A percentile compares a stretch with the other conserved stretches of the same genome.
Evolutionary conservation across 2,797 vertebrate species (phyloP).

Genomic region (Chrosomus eos): DNA sequence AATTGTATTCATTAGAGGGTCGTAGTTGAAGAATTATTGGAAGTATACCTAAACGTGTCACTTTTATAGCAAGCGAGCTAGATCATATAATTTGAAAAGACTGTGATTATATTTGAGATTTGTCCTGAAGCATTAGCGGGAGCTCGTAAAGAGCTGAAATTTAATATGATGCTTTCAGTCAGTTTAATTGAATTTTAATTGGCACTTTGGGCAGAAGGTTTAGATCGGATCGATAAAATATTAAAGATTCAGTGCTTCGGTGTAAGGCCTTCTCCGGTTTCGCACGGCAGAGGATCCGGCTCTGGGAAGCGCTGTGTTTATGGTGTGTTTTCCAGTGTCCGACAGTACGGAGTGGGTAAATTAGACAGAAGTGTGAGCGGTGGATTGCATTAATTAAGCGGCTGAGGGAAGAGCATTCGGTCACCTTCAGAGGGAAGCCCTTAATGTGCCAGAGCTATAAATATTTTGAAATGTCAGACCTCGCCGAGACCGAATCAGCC

Average conservation of each 20-base stretch:
- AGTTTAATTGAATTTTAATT: slow-evolving; percentile 99
- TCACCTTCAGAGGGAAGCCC: slow-evolving; percentile 99
- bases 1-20: slow-evolving; percentile 99
- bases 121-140: slow-evolving; percentile 99
- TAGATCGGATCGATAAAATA: slow-evolving; percentile 99
- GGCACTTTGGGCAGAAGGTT: slow-evolving; percentile 99
- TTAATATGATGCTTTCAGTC: slow-evolving; percentile 99
- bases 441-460: slow-evolving; percentile 99
- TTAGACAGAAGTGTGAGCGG: slow-evolving; percentile 84
- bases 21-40: slow-evolving; percentile 99
- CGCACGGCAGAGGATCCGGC: slow-evolving; percentile 60
- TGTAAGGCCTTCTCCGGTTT: slow-evolving; percentile 78
- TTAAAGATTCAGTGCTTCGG: slow-evolving; percentile 95
- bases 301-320: slow-evolving; percentile 80
- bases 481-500: slow-evolving; percentile 88
- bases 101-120: slow-evolving; percentile 98
- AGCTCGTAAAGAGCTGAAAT: slow-evolving; percentile 99
- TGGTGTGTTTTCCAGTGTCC: slow-evolving; percentile 72
- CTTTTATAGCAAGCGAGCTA: slow-evolving; percentile 98
- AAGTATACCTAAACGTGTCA: slow-evolving; percentile 99
- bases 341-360: slow-evolving; percentile 84
- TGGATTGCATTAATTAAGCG: slow-evolving; percentile 91
- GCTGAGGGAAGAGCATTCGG: slow-evolving; percentile 89
- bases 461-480: slow-evolving; percentile 99
- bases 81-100: slow-evolving; percentile 99